Evolutionary conservation across 92 coral and sea anemone genomes (phyloP).

Genomic region (Scolanthus callimorphus): DNA sequence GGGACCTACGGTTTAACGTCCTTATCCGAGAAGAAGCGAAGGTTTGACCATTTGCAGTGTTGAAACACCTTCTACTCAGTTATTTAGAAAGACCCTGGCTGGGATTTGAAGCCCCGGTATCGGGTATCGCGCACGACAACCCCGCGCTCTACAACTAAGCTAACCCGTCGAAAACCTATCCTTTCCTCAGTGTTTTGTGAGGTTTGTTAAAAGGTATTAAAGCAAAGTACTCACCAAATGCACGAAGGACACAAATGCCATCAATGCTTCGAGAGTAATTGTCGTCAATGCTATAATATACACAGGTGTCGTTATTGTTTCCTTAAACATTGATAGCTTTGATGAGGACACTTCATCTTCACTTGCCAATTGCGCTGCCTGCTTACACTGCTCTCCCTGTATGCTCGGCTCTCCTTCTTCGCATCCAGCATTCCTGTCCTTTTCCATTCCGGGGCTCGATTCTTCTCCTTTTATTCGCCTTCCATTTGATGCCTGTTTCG

Average conservation of each 20-base stretch:
- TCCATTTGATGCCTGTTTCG: neutral
- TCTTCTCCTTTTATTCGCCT: neutral
- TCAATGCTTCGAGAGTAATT: neutral
- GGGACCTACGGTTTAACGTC: too few relatives aligned
- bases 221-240: conserved; percentile 7
- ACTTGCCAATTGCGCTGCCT: neutral
- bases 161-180: too few relatives aligned
- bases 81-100: too few relatives aligned
- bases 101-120: too few relatives aligned
- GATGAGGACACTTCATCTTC: neutral
- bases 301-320: neutral
- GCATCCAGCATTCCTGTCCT: neutral
- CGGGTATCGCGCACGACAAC: too few relatives aligned
- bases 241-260: conserved; percentile 6
- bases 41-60: too few relatives aligned
- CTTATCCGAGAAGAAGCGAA: too few relatives aligned
- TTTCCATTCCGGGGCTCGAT: neutral
- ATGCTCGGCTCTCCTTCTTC: neutral
- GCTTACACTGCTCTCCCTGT: neutral
- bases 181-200: neutral
- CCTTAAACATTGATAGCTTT: neutral
- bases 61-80: too few relatives aligned
- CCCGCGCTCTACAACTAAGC: too few relatives aligned
- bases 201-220: neutral
- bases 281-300: neutral